A percentile compares a stretch with the other conserved stretches of the same genome.
phyloP scores from a whole-genome alignment of 1,140 invertebrate species.

The Habropoda laboriosa region DNA sequence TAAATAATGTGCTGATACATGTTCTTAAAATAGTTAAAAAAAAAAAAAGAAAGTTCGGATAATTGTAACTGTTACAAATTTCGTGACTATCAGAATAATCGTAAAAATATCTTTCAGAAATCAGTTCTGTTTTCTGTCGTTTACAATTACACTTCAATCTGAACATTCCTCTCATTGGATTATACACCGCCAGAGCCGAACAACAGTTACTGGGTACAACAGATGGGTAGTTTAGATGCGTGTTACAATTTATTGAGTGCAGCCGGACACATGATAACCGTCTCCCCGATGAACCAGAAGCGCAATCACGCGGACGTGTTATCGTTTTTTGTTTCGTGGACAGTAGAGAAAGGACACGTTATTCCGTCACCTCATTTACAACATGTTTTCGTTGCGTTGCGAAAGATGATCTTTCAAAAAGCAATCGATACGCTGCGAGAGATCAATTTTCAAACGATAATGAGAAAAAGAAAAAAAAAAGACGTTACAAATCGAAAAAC shows the following conservation, averaged over 20 bases:
- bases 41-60: no score
- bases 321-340: slow-evolving; percentile 5
- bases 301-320: slow-evolving; percentile 19
- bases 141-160: neutral
- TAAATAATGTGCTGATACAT: neutral
- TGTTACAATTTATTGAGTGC: slow-evolving; percentile 29
- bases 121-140: neutral
- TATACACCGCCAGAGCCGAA: neutral
- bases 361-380: neutral
- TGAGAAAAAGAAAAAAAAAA: neutral
- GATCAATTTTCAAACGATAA: neutral
- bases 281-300: slow-evolving; percentile 27
- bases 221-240: slow-evolving; percentile 19
- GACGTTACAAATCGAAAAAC: neutral
- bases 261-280: slow-evolving; percentile 12
- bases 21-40: neutral
- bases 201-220: neutral
- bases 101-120: neutral
- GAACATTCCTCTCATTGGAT: neutral
- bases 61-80: no score
- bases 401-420: neutral
- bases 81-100: no score
- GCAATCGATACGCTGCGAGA: no score
- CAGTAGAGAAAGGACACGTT: neutral
- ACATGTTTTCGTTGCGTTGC: neutral